phyloP scores from a whole-genome alignment of 2,888 invertebrate genomes.

The Eupithecia inturbata region DNA sequence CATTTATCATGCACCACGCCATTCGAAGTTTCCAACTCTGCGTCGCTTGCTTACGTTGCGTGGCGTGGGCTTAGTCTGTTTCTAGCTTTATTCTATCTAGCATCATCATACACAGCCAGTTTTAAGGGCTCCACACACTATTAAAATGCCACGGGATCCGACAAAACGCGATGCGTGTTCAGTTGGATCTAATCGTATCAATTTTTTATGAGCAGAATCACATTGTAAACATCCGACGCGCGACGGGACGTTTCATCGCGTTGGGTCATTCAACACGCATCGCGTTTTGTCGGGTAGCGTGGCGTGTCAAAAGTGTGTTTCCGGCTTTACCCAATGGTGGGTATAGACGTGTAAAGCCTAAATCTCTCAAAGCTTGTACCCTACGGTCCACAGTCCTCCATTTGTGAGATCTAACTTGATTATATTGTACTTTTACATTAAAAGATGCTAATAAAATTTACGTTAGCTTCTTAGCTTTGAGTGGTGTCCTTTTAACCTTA shows the following conservation, averaged over 20 bases:
- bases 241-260: too few species aligned
- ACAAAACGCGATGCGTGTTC: too few species aligned
- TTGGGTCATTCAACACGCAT: too few species aligned
- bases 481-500: slow-evolving; percentile 22
- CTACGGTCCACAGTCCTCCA: neutral
- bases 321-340: neutral
- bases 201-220: too few species aligned
- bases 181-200: too few species aligned
- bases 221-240: too few species aligned
- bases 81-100: neutral
- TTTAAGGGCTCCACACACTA: neutral
- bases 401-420: neutral
- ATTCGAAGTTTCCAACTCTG: too few species aligned
- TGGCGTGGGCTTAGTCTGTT: neutral
- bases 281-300: too few species aligned
- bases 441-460: neutral
- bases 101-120: neutral
- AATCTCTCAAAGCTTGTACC: neutral
- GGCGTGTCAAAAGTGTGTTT: too few species aligned
- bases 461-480: neutral
- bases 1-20: too few species aligned
- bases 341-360: neutral
- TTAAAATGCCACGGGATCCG: too few species aligned
- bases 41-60: too few species aligned
- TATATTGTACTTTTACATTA: neutral